Conservation (phyloP, 2,113 vertebrate species). For the Spilogale gracilis region DNA sequence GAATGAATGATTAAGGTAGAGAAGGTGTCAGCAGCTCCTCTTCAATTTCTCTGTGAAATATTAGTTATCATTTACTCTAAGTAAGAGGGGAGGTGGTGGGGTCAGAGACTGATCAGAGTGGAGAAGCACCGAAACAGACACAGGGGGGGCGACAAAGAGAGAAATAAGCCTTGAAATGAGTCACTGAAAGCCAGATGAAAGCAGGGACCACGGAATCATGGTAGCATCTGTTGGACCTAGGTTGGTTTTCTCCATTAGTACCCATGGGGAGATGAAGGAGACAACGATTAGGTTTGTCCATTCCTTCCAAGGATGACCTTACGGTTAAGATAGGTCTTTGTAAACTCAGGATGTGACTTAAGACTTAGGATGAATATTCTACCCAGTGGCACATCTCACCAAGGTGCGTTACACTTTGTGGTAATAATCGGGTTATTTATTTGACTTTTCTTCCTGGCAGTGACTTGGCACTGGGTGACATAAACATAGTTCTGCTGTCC, state of each 20-base stretch:
- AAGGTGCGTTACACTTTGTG: neutral
- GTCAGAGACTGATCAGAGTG: neutral
- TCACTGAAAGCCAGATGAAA: too few relatives aligned
- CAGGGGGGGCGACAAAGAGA: neutral
- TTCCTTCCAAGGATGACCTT: neutral
- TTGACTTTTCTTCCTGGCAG: neutral
- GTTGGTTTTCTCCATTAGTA: neutral
- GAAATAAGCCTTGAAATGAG: neutral
- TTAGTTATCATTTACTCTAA: neutral
- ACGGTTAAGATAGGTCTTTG: neutral
- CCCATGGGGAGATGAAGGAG: neutral
- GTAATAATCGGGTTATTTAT: neutral
- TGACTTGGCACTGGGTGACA: neutral
- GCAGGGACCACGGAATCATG: neutral
- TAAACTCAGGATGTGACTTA: neutral
- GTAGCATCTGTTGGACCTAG: neutral
- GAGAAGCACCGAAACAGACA: neutral
- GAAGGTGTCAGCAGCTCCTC: neutral
- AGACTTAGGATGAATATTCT: neutral
- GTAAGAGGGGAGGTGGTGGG: neutral
- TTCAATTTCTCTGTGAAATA: slow-evolving; percentile 38
- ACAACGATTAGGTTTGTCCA: neutral
- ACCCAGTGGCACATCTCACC: neutral
- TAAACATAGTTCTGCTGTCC: neutral
- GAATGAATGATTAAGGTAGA: neutral